phyloP scores from a whole-genome alignment of 2,113 vertebrate species.

The Mormyrus iriodes region DNA sequence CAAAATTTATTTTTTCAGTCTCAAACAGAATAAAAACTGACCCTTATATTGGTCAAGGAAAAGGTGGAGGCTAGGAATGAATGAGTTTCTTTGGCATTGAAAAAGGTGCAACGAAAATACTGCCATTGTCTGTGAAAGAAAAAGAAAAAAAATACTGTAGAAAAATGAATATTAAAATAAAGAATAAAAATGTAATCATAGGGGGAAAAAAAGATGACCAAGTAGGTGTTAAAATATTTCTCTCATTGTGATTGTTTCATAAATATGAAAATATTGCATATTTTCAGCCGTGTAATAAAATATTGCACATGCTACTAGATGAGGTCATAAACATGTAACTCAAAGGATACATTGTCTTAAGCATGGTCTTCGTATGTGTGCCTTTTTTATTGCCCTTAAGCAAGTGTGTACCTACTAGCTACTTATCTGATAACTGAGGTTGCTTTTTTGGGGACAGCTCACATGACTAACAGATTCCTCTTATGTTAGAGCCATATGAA shows the following conservation, averaged over 20 bases:
- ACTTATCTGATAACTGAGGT: background rate
- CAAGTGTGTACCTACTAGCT: background rate
- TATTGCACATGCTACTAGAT: background rate
- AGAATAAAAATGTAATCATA: background rate
- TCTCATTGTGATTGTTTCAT: background rate
- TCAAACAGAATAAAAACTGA: background rate
- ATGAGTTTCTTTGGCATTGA: background rate
- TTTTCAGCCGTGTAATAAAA: background rate
- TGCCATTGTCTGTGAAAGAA: background rate
- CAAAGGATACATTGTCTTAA: background rate
- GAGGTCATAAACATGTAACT: background rate
- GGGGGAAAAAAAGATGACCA: too few relatives aligned
- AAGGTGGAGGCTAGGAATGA: background rate
- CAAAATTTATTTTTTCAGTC: background rate
- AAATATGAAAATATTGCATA: background rate
- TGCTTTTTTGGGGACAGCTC: background rate
- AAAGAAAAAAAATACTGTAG: background rate
- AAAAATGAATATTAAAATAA: background rate
- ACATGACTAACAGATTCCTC: constrained; percentile 8
- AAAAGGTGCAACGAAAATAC: background rate
- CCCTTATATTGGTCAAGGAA: background rate
- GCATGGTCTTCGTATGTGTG: background rate
- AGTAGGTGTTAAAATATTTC: background rate
- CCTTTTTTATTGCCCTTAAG: background rate
- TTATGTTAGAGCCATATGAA: background rate